phyloP scores from a whole-genome alignment of 1,140 invertebrate genomes.

The Coenobita brevimanus region DNA sequence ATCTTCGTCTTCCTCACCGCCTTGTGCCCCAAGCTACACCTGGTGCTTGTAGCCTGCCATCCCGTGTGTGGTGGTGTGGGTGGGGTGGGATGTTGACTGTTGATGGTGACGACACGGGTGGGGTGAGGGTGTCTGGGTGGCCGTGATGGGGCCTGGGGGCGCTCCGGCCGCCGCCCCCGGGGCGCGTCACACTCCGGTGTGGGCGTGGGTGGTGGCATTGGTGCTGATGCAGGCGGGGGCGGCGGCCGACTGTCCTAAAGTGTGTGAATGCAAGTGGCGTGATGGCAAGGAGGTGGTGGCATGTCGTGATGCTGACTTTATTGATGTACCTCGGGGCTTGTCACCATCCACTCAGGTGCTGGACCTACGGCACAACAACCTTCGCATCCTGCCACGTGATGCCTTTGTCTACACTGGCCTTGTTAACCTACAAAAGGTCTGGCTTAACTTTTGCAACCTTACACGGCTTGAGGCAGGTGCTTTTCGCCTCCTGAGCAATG shows the following conservation, averaged over 20 bases:
- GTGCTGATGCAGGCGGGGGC: constrained; percentile 33
- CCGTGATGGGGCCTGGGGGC: no score
- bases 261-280: constrained; percentile 93
- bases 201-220: constrained; percentile 46
- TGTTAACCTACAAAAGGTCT: constrained; percentile 89
- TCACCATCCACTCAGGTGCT: constrained; percentile 80
- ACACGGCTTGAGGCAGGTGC: constrained; percentile 88
- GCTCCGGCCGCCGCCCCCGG: constrained; percentile 4
- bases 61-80: no score
- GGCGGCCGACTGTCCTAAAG: constrained; percentile 79
- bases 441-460: constrained; percentile 80
- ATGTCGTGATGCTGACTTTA: constrained; percentile 81
- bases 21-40: no score
- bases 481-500: constrained; percentile 86
- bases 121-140: no score
- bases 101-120: no score
- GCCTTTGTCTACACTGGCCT: constrained; percentile 85
- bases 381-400: constrained; percentile 85
- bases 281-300: constrained; percentile 92
- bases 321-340: constrained; percentile 56
- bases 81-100: no score
- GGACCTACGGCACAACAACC: constrained; percentile 88
- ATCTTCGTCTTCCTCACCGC: no score
- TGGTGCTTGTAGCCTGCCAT: no score
- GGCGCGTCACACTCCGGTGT: constrained; percentile 16